phyloP scores from a whole-genome alignment of 2,888 invertebrate genomes.

The Belgica antarctica region DNA sequence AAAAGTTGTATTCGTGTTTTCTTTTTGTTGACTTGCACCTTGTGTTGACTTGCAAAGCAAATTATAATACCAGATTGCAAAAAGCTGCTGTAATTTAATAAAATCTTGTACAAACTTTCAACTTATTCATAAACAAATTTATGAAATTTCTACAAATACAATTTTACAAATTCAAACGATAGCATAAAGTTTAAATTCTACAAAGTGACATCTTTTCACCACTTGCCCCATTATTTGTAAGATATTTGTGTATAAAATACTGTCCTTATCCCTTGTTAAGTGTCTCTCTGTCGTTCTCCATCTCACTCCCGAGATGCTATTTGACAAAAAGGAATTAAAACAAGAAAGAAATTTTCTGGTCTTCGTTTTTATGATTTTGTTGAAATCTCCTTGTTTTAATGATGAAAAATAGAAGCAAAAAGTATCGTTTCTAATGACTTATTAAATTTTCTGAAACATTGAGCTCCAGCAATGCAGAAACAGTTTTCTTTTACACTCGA shows the following conservation, averaged over 20 bases:
- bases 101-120: too few relatives aligned
- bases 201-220: too few relatives aligned
- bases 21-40: too few relatives aligned
- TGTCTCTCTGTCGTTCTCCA: neutral
- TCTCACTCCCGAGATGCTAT: neutral
- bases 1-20: too few relatives aligned
- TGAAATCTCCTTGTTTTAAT: constrained; percentile 27
- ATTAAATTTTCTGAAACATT: constrained; percentile 42
- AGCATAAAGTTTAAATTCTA: too few relatives aligned
- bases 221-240: too few relatives aligned
- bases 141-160: too few relatives aligned
- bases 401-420: constrained; percentile 24
- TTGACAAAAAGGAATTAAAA: constrained; percentile 20
- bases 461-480: constrained; percentile 34
- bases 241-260: neutral
- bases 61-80: too few relatives aligned
- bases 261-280: constrained; percentile 26
- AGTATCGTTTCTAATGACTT: constrained; percentile 36
- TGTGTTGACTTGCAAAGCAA: too few relatives aligned
- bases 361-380: neutral
- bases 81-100: too few relatives aligned
- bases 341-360: constrained; percentile 14
- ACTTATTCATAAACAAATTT: too few relatives aligned
- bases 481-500: neutral
- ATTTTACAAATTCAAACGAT: too few relatives aligned